Conservation (phyloP, 1,140 invertebrate species). For the Eriocheir sinensis region DNA sequence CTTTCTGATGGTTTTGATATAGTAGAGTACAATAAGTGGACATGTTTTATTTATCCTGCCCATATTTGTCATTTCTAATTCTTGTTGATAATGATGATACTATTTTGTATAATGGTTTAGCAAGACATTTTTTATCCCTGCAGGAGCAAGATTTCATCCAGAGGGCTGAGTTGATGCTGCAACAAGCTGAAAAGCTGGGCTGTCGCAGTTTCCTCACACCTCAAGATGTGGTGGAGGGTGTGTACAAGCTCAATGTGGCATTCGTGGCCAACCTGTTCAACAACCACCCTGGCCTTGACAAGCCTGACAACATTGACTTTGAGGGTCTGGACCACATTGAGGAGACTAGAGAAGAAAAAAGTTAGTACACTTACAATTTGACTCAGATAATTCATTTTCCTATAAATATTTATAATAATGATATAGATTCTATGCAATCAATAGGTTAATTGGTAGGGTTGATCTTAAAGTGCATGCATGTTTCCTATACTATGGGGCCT, state of each 20-base stretch:
- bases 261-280: slow-evolving; percentile 99
- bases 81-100: too few relatives aligned
- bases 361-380: slow-evolving; percentile 83
- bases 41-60: too few relatives aligned
- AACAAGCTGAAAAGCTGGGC: slow-evolving; percentile 97
- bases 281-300: slow-evolving; percentile 93
- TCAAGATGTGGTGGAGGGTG: slow-evolving; percentile 96
- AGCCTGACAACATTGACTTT: slow-evolving; percentile 81
- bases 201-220: slow-evolving; percentile 97
- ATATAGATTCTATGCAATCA: too few relatives aligned
- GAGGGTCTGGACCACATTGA: slow-evolving; percentile 87
- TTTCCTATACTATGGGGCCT: too few relatives aligned
- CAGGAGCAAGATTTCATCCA: slow-evolving; percentile 89
- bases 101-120: too few relatives aligned
- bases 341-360: slow-evolving; percentile 97
- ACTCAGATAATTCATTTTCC: neutral
- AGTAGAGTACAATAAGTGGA: too few relatives aligned
- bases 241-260: slow-evolving; percentile 98
- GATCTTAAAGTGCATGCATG: too few relatives aligned
- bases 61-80: too few relatives aligned
- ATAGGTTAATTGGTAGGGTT: too few relatives aligned
- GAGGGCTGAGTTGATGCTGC: slow-evolving; percentile 97
- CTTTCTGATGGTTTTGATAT: too few relatives aligned
- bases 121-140: slow-evolving; percentile 67
- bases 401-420: too few relatives aligned